Base-by-base conservation (phyloP, 2,113 vertebrate genomes). In the Calyptommatus sinebrachiatus region DNA sequence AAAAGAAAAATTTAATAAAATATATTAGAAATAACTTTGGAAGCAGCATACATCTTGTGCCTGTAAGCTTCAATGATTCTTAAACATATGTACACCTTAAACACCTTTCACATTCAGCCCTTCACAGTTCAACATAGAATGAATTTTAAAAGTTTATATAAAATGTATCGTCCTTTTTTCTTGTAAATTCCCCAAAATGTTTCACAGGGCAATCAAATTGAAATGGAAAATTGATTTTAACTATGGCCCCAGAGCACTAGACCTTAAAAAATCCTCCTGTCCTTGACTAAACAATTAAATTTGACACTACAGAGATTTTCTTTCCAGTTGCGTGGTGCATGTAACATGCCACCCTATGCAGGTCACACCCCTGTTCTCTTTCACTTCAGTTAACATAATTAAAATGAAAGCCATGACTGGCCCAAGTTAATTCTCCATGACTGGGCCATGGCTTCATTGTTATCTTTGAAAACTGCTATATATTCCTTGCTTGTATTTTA, bases 341-440 rank as follows among this genome's bases (percentile, higher is more conserved):
- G 35, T 41, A 41, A 41, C 35, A 18, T 16, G 48, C 48, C 53
- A 35, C 53, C 16, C 53, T 57, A 24, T 14, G 65, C 65, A 77
- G 76, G n/a, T 68, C 65, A 71, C 31, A 18, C 11, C 68, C 71
- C 63, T 67, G 45, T 31, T 70, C 22, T 69, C 70, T 78, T 78
- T 78, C 67, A 45, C 31, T 60, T 67, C 35, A 45, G 31, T 71
- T 61, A 71, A 71, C 77, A 71, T 71, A 78, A 78, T 71, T 71
- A 61, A 71, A 71, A 71, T 78, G 67, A 62, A 78, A 78, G 53
- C 50, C 28, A 45, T 71, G 31, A 8, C 50, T 62, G 53, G 61
- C 76, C 76, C 71, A n/a, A 71, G 53, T 35, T 78, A 71, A 78
- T 78, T 68, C 26, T 21, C 22, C 71, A 35, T 45, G 53, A 78